Conservation (phyloP, 30 jellyfish, hydroid and myxozoan genomes). For the Chironex yamaguchii region DNA sequence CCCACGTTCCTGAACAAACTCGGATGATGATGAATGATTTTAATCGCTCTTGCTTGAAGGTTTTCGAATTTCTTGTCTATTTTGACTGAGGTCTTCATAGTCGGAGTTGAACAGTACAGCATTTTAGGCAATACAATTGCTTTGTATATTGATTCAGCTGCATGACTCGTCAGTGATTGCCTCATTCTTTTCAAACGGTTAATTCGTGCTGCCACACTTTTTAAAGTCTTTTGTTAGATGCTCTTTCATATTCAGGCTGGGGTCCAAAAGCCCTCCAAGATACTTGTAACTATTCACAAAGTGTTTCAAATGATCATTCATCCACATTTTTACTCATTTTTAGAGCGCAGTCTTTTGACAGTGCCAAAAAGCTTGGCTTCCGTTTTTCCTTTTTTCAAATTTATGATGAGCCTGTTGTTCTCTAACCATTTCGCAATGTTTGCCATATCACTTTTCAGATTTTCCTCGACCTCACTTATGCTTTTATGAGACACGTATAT, state of each 20-base stretch:
- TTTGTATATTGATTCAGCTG: constrained; percentile 68
- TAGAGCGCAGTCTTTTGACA: constrained; percentile 41
- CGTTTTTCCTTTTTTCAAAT: constrained; percentile 19
- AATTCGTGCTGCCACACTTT: constrained; percentile 62
- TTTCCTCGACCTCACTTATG: constrained; percentile 48
- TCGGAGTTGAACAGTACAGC: constrained; percentile 42
- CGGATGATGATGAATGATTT: constrained; percentile 40
- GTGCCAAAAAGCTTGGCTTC: constrained; percentile 28
- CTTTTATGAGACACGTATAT: constrained; percentile 52
- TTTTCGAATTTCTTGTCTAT: constrained; percentile 48
- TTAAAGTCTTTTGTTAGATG: constrained; percentile 62
- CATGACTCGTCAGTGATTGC: constrained; percentile 63
- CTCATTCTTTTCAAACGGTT: constrained; percentile 69
- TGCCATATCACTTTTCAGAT: constrained; percentile 28
- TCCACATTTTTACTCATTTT: constrained; percentile 20
- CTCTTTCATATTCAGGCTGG: constrained; percentile 46
- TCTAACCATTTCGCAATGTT: constrained; percentile 51
- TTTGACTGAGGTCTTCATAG: constrained; percentile 44
- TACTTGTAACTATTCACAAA: constrained; percentile 14
- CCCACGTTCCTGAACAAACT: too few relatives aligned
- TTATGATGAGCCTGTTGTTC: constrained; percentile 36
- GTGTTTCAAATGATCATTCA: constrained; percentile 6
- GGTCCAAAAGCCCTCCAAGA: constrained; percentile 39
- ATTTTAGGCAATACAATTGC: constrained; percentile 45
- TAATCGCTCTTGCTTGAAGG: constrained; percentile 39